phyloP scores from a whole-genome alignment of 2,113 vertebrate species.

The Cololabis saira region DNA sequence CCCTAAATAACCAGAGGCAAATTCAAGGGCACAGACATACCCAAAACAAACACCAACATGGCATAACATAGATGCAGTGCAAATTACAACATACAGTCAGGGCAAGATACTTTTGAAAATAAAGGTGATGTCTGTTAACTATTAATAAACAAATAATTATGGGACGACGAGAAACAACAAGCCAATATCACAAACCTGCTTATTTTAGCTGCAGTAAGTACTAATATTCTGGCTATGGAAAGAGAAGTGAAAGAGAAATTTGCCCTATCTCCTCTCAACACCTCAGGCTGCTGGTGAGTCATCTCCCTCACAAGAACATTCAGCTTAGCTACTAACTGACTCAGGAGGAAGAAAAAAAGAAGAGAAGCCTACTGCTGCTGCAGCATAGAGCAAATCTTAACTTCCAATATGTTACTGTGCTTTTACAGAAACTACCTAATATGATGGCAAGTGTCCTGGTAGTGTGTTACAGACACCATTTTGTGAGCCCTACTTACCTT shows the following conservation, averaged over 20 bases:
- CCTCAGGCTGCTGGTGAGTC: constrained; percentile 80
- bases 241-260: constrained; percentile 78
- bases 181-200: constrained; percentile 41
- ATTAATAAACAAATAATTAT: constrained; percentile 54
- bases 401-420: constrained; percentile 38
- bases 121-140: constrained; percentile 40
- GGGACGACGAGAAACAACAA: constrained; percentile 43
- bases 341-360: constrained; percentile 48
- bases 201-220: constrained; percentile 63
- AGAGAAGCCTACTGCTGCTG: constrained; percentile 9
- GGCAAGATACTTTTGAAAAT: constrained; percentile 40
- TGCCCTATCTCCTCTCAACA: constrained; percentile 70
- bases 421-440: constrained; percentile 24
- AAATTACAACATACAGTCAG: constrained; percentile 64
- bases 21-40: constrained; percentile 64
- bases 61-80: constrained; percentile 62
- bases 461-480: constrained; percentile 15
- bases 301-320: constrained; percentile 80
- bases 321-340: constrained; percentile 75
- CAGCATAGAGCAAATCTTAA: constrained; percentile 27
- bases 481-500: constrained; percentile 22
- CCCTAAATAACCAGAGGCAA: constrained; percentile 73
- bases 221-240: constrained; percentile 65
- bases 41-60: constrained; percentile 72
- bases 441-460: constrained; percentile 26